Percentiles rank a stretch among this genome's conserved stretches.
Conservation (phyloP, 2,113 vertebrate genomes). For the Phrynosoma blainvillii region DNA sequence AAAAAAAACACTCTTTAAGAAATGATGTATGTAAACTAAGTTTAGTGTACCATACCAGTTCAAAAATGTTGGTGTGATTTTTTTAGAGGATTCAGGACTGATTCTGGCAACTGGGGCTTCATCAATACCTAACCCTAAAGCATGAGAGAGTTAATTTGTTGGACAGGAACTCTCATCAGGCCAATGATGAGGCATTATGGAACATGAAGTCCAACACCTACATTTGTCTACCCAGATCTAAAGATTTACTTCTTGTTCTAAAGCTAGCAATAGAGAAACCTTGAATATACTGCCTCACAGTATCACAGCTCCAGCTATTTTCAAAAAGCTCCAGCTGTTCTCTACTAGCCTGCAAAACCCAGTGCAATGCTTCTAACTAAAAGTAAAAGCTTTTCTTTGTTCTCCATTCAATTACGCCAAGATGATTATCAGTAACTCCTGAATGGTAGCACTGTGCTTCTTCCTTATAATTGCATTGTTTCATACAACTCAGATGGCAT, state of each 20-base stretch:
- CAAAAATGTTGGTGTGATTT: neutral
- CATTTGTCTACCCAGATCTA: neutral
- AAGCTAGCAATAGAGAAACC: neutral
- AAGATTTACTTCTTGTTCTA: neutral
- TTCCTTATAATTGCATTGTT: neutral
- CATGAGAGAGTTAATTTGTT: neutral
- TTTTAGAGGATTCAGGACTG: neutral
- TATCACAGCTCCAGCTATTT: neutral
- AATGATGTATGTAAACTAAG: neutral
- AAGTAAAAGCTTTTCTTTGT: neutral
- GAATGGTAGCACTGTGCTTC: neutral
- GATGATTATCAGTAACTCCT: neutral
- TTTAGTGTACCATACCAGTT: neutral
- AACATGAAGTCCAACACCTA: no score
- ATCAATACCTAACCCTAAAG: neutral
- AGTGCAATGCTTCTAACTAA: neutral
- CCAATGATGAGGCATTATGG: no score
- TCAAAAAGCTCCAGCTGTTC: neutral
- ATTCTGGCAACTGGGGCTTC: neutral
- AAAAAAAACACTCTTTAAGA: neutral
- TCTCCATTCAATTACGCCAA: neutral
- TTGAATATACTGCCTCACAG: neutral
- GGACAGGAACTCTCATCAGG: no score
- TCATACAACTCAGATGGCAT: neutral
- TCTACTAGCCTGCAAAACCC: neutral